phyloP scores from a whole-genome alignment of 2,888 invertebrate species.

The Dicycla oo region DNA sequence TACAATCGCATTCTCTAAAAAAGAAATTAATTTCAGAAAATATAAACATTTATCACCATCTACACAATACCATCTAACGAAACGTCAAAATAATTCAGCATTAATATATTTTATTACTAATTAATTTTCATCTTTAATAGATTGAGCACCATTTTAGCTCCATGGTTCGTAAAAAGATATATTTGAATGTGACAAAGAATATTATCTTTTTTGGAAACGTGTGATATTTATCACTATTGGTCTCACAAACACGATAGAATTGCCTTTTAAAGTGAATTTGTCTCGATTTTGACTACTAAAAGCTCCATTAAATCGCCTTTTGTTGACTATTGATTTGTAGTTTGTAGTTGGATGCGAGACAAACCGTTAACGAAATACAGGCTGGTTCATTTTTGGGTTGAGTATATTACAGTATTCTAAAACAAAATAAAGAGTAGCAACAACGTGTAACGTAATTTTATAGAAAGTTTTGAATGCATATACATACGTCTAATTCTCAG shows the following conservation, averaged over 20 bases:
- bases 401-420: neutral
- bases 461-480: neutral
- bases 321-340: slow-evolving; percentile 85
- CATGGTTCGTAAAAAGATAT: slow-evolving; percentile 47
- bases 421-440: neutral
- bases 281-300: slow-evolving; percentile 86
- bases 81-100: slow-evolving; percentile 56
- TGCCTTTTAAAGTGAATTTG: slow-evolving; percentile 86
- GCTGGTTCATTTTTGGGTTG: slow-evolving; percentile 61
- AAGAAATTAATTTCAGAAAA: slow-evolving; percentile 48
- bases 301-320: slow-evolving; percentile 83
- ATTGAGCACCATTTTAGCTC: slow-evolving; percentile 22
- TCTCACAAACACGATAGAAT: slow-evolving; percentile 74
- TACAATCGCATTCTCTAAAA: slow-evolving; percentile 23
- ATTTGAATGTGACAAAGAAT: slow-evolving; percentile 54
- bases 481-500: neutral
- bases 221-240: slow-evolving; percentile 71
- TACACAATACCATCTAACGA: slow-evolving; percentile 31
- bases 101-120: slow-evolving; percentile 55
- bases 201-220: slow-evolving; percentile 49
- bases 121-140: slow-evolving; percentile 54
- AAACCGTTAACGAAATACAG: slow-evolving; percentile 71
- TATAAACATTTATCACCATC: slow-evolving; percentile 48
- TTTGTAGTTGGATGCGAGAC: slow-evolving; percentile 80
- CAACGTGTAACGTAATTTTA: neutral